Conservation (phyloP, 2,888 invertebrate genomes). For the Philereme vetulata region DNA sequence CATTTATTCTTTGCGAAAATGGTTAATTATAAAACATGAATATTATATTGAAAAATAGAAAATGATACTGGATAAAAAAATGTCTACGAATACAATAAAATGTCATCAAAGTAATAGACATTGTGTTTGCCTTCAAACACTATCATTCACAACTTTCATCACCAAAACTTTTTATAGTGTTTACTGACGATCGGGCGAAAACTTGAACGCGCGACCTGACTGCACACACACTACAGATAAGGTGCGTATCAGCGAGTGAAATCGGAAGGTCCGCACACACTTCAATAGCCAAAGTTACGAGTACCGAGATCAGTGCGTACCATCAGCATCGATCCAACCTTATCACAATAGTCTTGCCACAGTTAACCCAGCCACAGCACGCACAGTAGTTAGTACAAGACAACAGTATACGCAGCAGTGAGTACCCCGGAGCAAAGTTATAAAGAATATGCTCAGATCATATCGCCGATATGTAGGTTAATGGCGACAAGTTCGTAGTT, state of each 20-base stretch:
- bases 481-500: conserved; percentile 35
- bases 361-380: not conserved
- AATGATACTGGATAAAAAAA: too few relatives aligned
- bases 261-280: conserved; percentile 4
- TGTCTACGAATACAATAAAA: too few relatives aligned
- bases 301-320: conserved; percentile 2
- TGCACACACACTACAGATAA: not conserved
- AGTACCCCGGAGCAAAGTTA: conserved; percentile 17
- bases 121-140: too few relatives aligned
- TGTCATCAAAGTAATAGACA: too few relatives aligned
- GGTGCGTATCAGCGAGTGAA: not conserved
- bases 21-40: too few relatives aligned
- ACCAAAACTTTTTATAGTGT: too few relatives aligned
- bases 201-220: too few relatives aligned
- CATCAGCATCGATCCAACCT: conserved; percentile 16
- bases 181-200: too few relatives aligned
- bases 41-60: too few relatives aligned
- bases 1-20: too few relatives aligned
- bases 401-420: conserved; percentile 8
- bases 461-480: conserved; percentile 38
- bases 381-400: not conserved
- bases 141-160: too few relatives aligned
- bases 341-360: conserved; percentile 6
- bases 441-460: conserved; percentile 35
- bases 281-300: conserved; percentile 8